These are phyloP conservation scores for Mastigias papua DNA, from an alignment of 30 jellyfish, hydroid and myxozoan genomes.

Conservation along the genomic window DNA sequence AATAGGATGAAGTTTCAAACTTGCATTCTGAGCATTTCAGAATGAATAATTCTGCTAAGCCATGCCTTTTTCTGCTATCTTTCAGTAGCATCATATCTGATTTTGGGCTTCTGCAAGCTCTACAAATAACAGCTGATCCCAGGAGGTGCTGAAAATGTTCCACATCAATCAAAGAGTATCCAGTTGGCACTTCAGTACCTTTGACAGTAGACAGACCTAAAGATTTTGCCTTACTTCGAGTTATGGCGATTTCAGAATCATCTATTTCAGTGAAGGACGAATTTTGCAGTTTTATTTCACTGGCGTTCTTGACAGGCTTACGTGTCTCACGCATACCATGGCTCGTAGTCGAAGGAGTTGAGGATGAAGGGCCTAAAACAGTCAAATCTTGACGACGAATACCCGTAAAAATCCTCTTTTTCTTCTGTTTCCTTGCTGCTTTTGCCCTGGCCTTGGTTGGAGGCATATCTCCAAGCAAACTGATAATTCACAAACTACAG, in stretches of 20 bases:
- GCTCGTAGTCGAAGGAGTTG: neutral
- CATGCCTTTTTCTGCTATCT: neutral
- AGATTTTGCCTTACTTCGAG: neutral
- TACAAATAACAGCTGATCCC: neutral
- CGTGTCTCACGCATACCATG: neutral
- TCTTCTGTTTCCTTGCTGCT: too few relatives aligned
- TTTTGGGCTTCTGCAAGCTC: neutral
- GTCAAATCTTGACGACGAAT: neutral
- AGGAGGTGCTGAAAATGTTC: neutral
- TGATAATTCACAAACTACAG: too few relatives aligned
- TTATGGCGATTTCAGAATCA: neutral
- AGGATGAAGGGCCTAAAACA: neutral
- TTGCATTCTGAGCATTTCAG: neutral
- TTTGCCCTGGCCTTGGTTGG: too few relatives aligned
- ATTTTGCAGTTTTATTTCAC: neutral
- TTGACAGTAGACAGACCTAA: neutral
- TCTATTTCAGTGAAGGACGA: neutral
- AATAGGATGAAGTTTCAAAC: neutral
- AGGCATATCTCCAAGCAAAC: too few relatives aligned
- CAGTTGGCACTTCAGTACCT: neutral
- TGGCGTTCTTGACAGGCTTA: neutral
- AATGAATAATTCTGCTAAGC: conserved; percentile 9
- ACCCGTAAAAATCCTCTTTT: too few relatives aligned
- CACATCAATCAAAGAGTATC: neutral
- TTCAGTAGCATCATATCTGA: neutral